These are phyloP conservation scores for Drosophila lacertosa DNA, from an alignment of 1,140 invertebrate genomes.

Conservation along the genomic window DNA sequence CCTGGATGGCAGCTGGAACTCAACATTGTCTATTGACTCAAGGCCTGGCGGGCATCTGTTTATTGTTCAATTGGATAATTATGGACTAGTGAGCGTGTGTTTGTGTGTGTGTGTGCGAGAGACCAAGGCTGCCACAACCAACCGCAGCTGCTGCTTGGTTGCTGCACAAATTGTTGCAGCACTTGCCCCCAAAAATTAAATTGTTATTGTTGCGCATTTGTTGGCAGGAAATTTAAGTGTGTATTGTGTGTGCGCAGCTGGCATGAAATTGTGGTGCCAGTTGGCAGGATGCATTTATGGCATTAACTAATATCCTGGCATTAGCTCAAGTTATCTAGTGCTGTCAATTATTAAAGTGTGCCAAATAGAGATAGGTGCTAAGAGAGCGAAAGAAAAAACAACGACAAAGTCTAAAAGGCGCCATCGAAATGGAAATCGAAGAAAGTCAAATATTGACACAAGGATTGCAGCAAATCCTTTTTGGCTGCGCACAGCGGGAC, in stretches of 20 bases:
- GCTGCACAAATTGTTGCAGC: slow-evolving; percentile 46
- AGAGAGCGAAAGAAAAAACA: neutral
- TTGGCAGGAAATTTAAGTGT: slow-evolving; percentile 24
- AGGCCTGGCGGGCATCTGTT: slow-evolving; percentile 69
- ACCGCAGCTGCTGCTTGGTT: slow-evolving; percentile 18
- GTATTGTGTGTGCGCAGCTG: slow-evolving; percentile 60
- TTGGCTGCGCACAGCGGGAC: slow-evolving; percentile 12
- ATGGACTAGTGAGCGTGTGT: slow-evolving; percentile 54
- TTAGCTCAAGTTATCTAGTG: slow-evolving; percentile 43
- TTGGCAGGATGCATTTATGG: slow-evolving; percentile 68
- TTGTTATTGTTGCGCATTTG: slow-evolving; percentile 81
- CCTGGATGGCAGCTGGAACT: slow-evolving; percentile 56
- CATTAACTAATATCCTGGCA: slow-evolving; percentile 75
- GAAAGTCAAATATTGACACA: slow-evolving; percentile 42
- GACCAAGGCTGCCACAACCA: slow-evolving; percentile 46
- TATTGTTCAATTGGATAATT: slow-evolving; percentile 82
- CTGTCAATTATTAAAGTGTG: slow-evolving; percentile 68
- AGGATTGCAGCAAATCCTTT: slow-evolving; percentile 9
- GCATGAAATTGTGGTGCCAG: slow-evolving; percentile 67
- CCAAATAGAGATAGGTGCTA: neutral
- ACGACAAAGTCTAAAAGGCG: slow-evolving; percentile 4
- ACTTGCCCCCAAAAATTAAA: slow-evolving; percentile 60
- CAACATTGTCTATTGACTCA: slow-evolving; percentile 74
- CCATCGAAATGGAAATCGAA: slow-evolving; percentile 44
- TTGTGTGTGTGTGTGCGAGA: slow-evolving; percentile 3